Base-by-base conservation (phyloP, 2,113 vertebrate species). In the Nothoprocta perdicaria region DNA sequence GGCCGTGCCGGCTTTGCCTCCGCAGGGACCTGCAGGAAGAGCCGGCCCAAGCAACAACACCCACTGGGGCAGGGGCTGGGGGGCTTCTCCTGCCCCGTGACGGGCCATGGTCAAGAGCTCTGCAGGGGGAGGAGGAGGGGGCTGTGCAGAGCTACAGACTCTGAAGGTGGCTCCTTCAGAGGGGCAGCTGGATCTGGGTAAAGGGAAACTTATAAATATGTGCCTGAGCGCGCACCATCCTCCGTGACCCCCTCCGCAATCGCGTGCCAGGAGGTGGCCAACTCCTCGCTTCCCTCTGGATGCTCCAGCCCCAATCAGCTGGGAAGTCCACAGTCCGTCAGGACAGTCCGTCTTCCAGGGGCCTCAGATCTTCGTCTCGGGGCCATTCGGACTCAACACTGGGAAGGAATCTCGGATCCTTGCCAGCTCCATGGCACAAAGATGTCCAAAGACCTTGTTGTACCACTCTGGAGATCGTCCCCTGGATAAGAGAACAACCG, bases 391-490 rank as follows among this genome's bases (percentile, higher is more conserved):
- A 76, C 94, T 96, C 63, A 98, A 68, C 50, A 86, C 95, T 4
- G 97, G 97, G 91, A 99, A 99, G 0, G 98, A 99, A 65, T 98
- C 98, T 27, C 98, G 98, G 90, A 98, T 98, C 96, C 98, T 98
- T 8, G 23, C 98, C 89, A 98, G 96, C 91, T 99, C 98, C 95
- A 98, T 98, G 29, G 98, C 98, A 52, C 98, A 99, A 61, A 98
- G 97, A 84, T 98, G 98, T 24, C 98, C 98, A 26, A 98, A 99
- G 60, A 98, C 98, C 81, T 98, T 98, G 95, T 98, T 98, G 96
- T 99, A 99, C 98, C 98, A 99, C 81, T 98, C 98, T 1, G 98
- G 98, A 95, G 98, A 98, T n/a, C 98, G 98, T 43, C 98, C 98
- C 93, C 98, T 98, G 86, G 27, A 72, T 89, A 93, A 23, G 41